A percentile compares a stretch with the other conserved stretches of the same genome.
phyloP scores from a whole-genome alignment of 35 echinoderm and acorn worm genomes.

The Anneissia japonica region DNA sequence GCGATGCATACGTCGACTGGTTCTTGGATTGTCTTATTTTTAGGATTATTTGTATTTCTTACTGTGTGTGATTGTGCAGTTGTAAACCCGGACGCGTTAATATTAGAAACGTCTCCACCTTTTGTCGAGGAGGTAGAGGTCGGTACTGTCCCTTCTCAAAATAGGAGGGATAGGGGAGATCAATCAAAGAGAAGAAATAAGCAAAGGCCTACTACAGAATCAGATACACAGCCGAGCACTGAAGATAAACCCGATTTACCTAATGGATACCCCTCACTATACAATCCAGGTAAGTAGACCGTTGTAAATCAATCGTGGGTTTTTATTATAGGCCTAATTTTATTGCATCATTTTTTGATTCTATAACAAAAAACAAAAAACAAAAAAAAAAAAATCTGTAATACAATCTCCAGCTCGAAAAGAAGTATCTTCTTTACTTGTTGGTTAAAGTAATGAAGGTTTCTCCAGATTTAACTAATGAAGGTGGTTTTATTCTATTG shows the following conservation, averaged over 20 bases:
- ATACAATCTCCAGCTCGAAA: no score
- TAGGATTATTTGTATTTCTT: not conserved
- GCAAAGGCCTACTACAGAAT: not conserved
- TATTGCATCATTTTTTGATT: no score
- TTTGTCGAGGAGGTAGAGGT: not conserved
- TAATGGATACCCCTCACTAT: not conserved
- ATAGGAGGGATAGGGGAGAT: not conserved
- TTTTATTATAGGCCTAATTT: no score
- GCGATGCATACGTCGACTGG: not conserved
- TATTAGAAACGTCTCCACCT: not conserved
- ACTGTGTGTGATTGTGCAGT: not conserved
- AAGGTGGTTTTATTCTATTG: not conserved
- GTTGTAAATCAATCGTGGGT: no score
- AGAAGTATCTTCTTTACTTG: no score
- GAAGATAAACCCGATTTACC: not conserved
- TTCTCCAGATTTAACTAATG: not conserved
- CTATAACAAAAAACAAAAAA: no score
- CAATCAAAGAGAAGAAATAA: not conserved
- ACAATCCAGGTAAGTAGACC: not conserved
- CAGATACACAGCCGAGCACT: not conserved
- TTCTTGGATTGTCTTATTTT: not conserved
- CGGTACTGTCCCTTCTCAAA: not conserved
- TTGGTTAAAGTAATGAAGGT: not conserved
- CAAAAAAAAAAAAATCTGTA: no score
- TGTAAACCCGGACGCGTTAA: not conserved